Base-by-base conservation (phyloP, 2,113 vertebrate genomes). In the Grantiella picta region DNA sequence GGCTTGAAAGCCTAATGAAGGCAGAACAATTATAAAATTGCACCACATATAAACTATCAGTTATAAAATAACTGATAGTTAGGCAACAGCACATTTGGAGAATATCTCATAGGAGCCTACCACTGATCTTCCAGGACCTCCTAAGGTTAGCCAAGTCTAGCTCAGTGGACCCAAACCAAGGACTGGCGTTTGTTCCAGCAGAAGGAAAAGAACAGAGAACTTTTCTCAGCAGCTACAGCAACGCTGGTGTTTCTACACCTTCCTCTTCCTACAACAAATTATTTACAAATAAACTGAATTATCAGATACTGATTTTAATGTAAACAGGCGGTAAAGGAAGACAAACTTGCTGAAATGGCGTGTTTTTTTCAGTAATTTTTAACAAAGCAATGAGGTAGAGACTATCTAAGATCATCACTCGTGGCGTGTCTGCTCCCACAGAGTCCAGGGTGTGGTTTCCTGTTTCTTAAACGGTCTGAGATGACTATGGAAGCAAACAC, bases 231-330 rank as follows among this genome's bases (percentile, higher is more conserved):
- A 56, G 72, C 45, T 19, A 25, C 64, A 45, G 12, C 53, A 33
- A 27, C 0, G 0, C 0, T 15, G 29, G 33, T 27, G 27, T 7
- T 79, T 15, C 50, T 35, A 45, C 29, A 52, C 12, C 24, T 47
- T 40, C 49, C 10, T 29, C 81, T 23, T 60, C 31, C 85, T 66
- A 9, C 42, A 61, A 25, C 31, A 16, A 36, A 44, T 19, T 31
- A 25, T 10, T 42, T 19, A 50, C 16, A 40, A 47, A 44, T 44
- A 24, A 57, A 63, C 22, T 11, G 5, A n/a, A 63, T 36, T 2
- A 5, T 2, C 20, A 35, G 17, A 23, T n/a, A 23, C 5, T 15
- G 23, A 44, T n/a, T 18, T 28, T 16, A 45, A 69, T 2, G 38
- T 33, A 16, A 52, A 61, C 28, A 40, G 18, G 9, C 36, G 64